Evolutionary conservation across 2,888 invertebrate genomes (phyloP), one percentile per base, ranked within the genome.

Genomic region (Sisyra terminalis): DNA sequence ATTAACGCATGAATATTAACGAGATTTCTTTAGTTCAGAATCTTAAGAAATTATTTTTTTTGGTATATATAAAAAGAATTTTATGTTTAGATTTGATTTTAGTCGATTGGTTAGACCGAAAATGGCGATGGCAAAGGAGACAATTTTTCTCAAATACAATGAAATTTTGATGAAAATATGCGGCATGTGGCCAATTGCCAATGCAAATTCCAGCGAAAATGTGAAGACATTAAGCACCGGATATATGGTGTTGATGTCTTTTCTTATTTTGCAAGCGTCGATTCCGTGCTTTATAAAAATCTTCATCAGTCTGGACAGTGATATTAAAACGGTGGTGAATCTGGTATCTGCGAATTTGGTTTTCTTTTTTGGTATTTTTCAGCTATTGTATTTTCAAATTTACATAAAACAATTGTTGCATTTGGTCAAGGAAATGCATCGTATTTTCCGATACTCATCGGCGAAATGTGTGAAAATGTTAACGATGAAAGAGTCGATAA

Each of bases 371-470:
- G 37, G 37, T n/a, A 16, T 11, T 2, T 9, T 37, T 11, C 37
- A 37, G 11, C 11, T 37, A 3, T 11, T 37, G 2, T 37, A 37
- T 37, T 37, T 37, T 16, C 37, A 37, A 37, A 37, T 37, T 10
- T 11, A 9, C 10, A 9, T 17, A 2, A 37, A 37, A 18, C 17
- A 37, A n/a, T 37, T 37, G 9, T 37, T 37, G 17, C 16, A 37
- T 17, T 18, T 37, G 16, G 18, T 18, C 8, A 30, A 29, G n/a
- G n/a, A 29, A 30, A 17, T 39, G 8, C 24, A 39, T 32, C 4
- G 8, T 15, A 41, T 17, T 13, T 34, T 41, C 11, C 29, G 32
- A 13, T 41, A 17, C 30, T 11, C 11, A 2, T 40, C 40, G 2
- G 29, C 40, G 5, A 9, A 14, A 15, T 8, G 40, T 15, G 10